These are phyloP conservation scores for Aegypius monachus DNA, from an alignment of 2,113 vertebrate species.

Conservation along the genomic window DNA sequence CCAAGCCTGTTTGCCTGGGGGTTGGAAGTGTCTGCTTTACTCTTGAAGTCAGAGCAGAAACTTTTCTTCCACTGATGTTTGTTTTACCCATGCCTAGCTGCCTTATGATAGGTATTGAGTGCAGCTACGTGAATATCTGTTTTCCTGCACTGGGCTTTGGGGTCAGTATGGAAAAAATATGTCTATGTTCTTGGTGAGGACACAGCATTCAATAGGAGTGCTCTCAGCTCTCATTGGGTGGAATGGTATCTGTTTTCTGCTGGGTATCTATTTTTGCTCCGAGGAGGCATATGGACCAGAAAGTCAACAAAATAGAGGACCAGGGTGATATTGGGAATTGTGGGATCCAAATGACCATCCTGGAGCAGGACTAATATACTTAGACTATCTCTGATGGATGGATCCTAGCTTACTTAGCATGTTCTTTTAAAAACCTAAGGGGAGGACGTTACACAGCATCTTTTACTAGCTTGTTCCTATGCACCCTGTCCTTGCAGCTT, in stretches of 20 bases:
- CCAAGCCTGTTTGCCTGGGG: not conserved
- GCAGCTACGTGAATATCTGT: accelerated
- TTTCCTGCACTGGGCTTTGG: not conserved
- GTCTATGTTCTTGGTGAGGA: not conserved
- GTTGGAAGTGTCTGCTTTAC: not conserved
- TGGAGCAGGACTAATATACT: not conserved
- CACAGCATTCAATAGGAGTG: not conserved
- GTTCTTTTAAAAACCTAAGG: not conserved
- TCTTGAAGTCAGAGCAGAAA: not conserved
- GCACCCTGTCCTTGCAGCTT: not conserved
- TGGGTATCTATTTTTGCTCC: not conserved
- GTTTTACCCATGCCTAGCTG: not conserved
- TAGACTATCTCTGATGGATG: not conserved
- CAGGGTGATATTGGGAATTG: not conserved
- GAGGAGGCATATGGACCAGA: not conserved
- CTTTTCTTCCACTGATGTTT: not conserved
- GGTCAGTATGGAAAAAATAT: not conserved
- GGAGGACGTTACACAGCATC: not conserved
- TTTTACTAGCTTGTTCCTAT: not conserved
- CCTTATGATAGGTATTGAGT: not conserved
- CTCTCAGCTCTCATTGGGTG: accelerated
- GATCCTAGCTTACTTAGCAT: not conserved
- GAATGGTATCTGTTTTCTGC: not conserved
- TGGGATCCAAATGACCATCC: not conserved
- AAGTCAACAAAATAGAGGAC: not conserved